A percentile compares a stretch with the other conserved stretches of the same genome.
Evolutionary conservation across 2,888 invertebrate species (phyloP).

Genomic region (Cerastis rubricosa): DNA sequence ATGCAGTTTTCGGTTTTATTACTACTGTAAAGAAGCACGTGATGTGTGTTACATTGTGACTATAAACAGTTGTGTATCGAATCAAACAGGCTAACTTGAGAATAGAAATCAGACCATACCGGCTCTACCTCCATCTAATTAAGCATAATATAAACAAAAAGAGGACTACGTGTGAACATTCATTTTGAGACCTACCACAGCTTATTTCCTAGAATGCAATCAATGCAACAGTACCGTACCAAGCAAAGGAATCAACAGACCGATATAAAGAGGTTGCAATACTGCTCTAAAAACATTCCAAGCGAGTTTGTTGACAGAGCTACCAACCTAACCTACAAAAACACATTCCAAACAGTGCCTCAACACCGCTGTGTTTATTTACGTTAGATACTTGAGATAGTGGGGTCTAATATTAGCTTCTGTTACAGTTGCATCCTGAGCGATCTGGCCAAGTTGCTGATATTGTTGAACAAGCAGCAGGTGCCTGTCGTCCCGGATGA

Average conservation of each 20-base stretch:
- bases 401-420: constrained; percentile 65
- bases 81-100: neutral
- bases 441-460: constrained; percentile 95
- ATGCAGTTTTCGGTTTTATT: neutral
- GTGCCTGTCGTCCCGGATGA: constrained; percentile 94
- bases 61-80: neutral
- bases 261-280: constrained; percentile 47
- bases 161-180: constrained; percentile 18
- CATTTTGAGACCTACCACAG: constrained; percentile 2
- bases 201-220: constrained; percentile 29
- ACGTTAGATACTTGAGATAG: constrained; percentile 62
- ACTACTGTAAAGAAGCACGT: neutral
- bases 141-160: constrained; percentile 21
- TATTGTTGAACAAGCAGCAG: constrained; percentile 94
- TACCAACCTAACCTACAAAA: constrained; percentile 59
- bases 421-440: constrained; percentile 89
- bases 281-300: constrained; percentile 53
- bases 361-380: constrained; percentile 66
- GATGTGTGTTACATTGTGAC: neutral
- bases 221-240: constrained; percentile 16
- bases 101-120: constrained; percentile 27
- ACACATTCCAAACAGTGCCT: constrained; percentile 53
- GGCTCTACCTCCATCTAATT: neutral
- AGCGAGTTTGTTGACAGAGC: constrained; percentile 54
- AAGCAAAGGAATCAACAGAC: constrained; percentile 28